Base-by-base conservation (phyloP, 2,888 invertebrate genomes). In the Drosophila picticornis region DNA sequence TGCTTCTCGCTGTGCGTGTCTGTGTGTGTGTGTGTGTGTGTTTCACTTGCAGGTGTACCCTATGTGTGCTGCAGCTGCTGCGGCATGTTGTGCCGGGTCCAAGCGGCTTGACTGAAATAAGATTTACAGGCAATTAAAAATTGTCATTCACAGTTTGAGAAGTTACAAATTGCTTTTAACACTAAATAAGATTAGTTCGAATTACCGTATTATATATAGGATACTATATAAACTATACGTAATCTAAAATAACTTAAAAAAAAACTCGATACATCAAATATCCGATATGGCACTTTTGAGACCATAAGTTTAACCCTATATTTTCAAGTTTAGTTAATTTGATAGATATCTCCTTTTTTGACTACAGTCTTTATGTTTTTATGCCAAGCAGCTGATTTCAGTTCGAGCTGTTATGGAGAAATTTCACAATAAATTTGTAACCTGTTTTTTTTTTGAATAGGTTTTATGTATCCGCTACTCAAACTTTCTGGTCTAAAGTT, bases 31-130 rank as follows among this genome's bases (percentile, higher is more conserved):
- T 34, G 22, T 48, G 16, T 51, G 16, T 38, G 31, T 36, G 36
- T 40, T 5, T 32, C 27, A 27, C 38, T 50, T 56, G 13, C 25
- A 48, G 50, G 29, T 60, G 31, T 60, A 32, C 34, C 29, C 48
- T 62, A 60, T 52, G 73, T 64, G 64, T 56, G 62, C 57, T 19
- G 40, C 58, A 36, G 50, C 38, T 53, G 70, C 56, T 71, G 65
- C 66, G 51, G 53, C 79, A 79, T 79, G 60, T 69, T 79, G 72
- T 56, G 25, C 43, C 50, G 36, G 43, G 10, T 74, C 53, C 27
- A 56, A 48, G 48, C 31, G 31, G 31, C 16, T 38, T 34, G 58
- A 13, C 78, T 77, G 57, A 32, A 81, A 77, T 13, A 11, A 69
- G n/a, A 57, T 25, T 0, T 0, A 57, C 25, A 29, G 13, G 11